Percentiles rank a stretch among this genome's conserved stretches.
phyloP scores from a whole-genome alignment of 2,797 vertebrate genomes.

The Kryptopterus vitreolus region DNA sequence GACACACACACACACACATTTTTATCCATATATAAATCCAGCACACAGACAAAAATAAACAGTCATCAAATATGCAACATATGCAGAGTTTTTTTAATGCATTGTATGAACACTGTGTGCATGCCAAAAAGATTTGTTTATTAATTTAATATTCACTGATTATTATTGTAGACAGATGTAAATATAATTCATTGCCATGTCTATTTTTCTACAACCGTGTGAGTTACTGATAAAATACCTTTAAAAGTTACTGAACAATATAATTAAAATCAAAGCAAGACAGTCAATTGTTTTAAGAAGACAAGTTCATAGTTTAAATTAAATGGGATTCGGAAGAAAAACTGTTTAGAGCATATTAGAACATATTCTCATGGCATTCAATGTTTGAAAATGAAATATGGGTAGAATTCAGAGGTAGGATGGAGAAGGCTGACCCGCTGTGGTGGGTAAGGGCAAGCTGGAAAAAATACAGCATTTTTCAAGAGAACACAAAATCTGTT shows the following conservation, averaged over 20 bases:
- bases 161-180: constrained; percentile 53
- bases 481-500: constrained; percentile 14
- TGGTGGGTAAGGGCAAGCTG: too few relatives aligned
- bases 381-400: too few relatives aligned
- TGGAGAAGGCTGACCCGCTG: too few relatives aligned
- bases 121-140: constrained; percentile 60
- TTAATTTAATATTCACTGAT: constrained; percentile 54
- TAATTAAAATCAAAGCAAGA: constrained; percentile 13
- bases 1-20: constrained; percentile 15
- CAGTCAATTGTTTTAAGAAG: constrained; percentile 8
- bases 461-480: not conserved
- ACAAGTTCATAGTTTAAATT: not conserved
- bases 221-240: constrained; percentile 16
- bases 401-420: too few relatives aligned
- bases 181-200: constrained; percentile 51
- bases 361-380: not conserved
- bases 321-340: not conserved
- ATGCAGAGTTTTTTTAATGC: constrained; percentile 56
- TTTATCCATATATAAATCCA: not conserved
- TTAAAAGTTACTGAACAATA: not conserved
- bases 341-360: not conserved
- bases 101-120: constrained; percentile 59
- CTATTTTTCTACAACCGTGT: constrained; percentile 56
- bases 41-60: not conserved
- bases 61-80: constrained; percentile 15